A percentile compares a stretch with the other conserved stretches of the same genome.
These are phyloP conservation scores for Enteromius treurensis DNA, from an alignment of 2,797 vertebrate genomes.

Conservation along the genomic window DNA sequence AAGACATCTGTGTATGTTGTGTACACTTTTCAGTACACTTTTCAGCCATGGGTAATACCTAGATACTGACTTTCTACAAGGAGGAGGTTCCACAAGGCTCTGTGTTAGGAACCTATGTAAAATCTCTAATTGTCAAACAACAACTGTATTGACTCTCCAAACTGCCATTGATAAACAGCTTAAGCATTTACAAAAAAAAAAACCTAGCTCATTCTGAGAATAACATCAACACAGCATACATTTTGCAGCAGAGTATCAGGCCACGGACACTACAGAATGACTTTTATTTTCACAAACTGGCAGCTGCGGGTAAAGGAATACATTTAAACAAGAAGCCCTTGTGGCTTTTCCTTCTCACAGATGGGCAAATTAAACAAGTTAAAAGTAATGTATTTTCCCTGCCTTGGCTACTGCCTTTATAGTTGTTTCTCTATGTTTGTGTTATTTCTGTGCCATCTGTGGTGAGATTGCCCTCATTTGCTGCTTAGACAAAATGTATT, in stretches of 20 bases:
- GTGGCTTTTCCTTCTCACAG: not conserved
- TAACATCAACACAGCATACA: constrained; percentile 35
- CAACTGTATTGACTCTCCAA: constrained; percentile 71
- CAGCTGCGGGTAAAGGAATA: constrained; percentile 34
- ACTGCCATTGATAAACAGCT: constrained; percentile 68
- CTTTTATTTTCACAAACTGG: constrained; percentile 28
- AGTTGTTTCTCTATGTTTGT: not conserved
- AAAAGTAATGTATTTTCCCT: constrained; percentile 3
- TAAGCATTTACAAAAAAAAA: constrained; percentile 61
- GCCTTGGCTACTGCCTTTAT: constrained; percentile 1
- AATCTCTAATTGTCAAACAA: constrained; percentile 66
- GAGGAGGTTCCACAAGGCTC: constrained; percentile 62
- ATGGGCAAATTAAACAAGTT: constrained; percentile 5
- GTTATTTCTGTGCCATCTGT: not conserved
- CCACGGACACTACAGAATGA: constrained; percentile 30
- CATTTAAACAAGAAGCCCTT: constrained; percentile 13
- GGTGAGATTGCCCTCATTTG: not conserved
- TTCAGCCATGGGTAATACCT: constrained; percentile 15
- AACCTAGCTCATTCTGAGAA: constrained; percentile 43
- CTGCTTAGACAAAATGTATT: not conserved
- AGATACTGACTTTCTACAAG: not conserved
- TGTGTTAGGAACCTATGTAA: constrained; percentile 68
- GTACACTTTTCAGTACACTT: not conserved
- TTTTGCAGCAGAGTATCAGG: constrained; percentile 32
- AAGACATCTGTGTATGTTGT: constrained; percentile 16